A percentile compares a stretch with the other conserved stretches of the same genome.
Evolutionary conservation across 1,140 invertebrate genomes (phyloP).

Genomic region (Drosophila teissieri): DNA sequence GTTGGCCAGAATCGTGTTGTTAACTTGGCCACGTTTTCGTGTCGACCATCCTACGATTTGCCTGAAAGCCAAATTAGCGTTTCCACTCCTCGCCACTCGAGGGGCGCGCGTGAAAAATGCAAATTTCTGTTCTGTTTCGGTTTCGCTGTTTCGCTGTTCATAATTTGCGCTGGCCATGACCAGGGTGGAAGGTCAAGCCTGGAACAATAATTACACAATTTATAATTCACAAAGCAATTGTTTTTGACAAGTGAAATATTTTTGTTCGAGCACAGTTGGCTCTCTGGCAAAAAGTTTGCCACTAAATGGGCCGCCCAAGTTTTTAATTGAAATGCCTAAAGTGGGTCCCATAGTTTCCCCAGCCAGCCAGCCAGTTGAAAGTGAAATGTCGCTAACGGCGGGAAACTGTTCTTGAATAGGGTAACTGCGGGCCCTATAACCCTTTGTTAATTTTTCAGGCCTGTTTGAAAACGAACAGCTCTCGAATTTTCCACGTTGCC

Average conservation of each 20-base stretch:
- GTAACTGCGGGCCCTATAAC: constrained; percentile 12
- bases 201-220: constrained; percentile 73
- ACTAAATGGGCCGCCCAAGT: constrained; percentile 58
- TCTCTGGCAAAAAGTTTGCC: constrained; percentile 44
- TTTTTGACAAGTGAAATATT: constrained; percentile 73
- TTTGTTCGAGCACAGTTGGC: constrained; percentile 32
- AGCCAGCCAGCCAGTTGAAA: constrained; percentile 32
- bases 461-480: neutral
- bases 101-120: constrained; percentile 61
- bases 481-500: constrained; percentile 25
- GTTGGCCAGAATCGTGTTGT: constrained; percentile 53
- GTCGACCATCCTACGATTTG: constrained; percentile 12
- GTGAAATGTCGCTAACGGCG: constrained; percentile 37
- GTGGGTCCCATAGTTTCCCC: constrained; percentile 31
- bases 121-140: constrained; percentile 37
- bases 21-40: constrained; percentile 52
- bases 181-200: constrained; percentile 61
- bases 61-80: constrained; percentile 59
- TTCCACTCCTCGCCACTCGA: constrained; percentile 14
- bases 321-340: constrained; percentile 72
- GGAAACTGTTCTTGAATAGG: constrained; percentile 21
- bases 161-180: constrained; percentile 47
- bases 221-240: constrained; percentile 75
- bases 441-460: neutral
- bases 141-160: constrained; percentile 31